Conservation (phyloP, 2,113 vertebrate species). For the Cnemophilus loriae region DNA sequence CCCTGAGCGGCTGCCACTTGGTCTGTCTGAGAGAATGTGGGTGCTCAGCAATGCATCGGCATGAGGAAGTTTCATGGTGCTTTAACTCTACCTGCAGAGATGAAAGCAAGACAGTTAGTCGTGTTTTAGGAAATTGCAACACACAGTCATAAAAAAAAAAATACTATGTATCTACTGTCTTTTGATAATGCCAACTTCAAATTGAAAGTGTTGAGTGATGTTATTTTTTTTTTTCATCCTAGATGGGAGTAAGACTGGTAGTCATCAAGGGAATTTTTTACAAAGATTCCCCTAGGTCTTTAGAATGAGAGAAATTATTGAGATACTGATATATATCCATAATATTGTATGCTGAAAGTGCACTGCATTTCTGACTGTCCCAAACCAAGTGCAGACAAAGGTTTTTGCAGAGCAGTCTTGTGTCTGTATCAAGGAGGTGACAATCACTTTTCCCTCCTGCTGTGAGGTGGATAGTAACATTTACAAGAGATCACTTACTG, state of each 20-base stretch:
- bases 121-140: background rate
- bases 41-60: background rate
- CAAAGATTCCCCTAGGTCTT: background rate
- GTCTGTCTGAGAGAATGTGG: background rate
- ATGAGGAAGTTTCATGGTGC: constrained; percentile 36
- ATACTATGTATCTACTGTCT: background rate
- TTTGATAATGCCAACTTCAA: background rate
- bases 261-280: background rate
- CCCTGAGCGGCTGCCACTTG: background rate
- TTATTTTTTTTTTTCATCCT: background rate
- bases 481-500: background rate
- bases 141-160: background rate
- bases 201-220: background rate
- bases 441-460: background rate
- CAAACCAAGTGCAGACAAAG: background rate
- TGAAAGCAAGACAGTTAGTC: background rate
- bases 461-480: background rate
- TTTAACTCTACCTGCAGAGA: background rate
- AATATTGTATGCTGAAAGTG: background rate
- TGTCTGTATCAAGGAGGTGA: background rate
- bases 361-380: background rate
- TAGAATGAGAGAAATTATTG: background rate
- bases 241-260: background rate
- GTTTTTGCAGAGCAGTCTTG: background rate
- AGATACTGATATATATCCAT: background rate